A percentile compares a stretch with the other conserved stretches of the same genome.
phyloP scores from a whole-genome alignment of 2,113 vertebrate species.

The Camelus dromedarius region DNA sequence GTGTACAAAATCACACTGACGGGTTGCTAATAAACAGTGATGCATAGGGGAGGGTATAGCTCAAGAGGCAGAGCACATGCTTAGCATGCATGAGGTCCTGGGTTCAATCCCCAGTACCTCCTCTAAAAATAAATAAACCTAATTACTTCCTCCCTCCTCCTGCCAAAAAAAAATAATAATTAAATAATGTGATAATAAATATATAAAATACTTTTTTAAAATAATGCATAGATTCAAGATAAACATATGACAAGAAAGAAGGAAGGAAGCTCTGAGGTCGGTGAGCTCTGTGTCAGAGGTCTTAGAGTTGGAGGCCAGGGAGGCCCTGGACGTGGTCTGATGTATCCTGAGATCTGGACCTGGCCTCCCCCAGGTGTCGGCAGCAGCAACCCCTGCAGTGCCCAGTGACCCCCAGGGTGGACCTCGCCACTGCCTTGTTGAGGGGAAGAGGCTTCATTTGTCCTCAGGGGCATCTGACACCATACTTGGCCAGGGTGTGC shows the following conservation, averaged over 20 bases:
- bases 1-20: not conserved
- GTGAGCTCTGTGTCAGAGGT: not conserved
- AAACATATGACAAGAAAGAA: not conserved
- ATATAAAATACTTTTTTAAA: too few species aligned
- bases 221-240: not conserved
- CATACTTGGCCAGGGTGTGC: too few species aligned
- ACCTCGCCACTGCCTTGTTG: not conserved
- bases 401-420: not conserved
- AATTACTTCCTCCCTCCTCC: too few species aligned
- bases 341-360: not conserved
- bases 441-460: not conserved
- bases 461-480: not conserved
- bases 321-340: not conserved
- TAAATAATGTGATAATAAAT: too few species aligned
- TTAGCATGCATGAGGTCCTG: too few species aligned
- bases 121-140: too few species aligned
- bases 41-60: not conserved
- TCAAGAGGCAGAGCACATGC: too few species aligned
- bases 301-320: fast-evolving
- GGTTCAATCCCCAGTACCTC: too few species aligned
- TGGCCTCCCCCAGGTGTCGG: not conserved
- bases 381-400: not conserved
- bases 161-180: too few species aligned
- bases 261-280: not conserved
- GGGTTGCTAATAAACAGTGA: not conserved